Percentiles rank a stretch among this genome's conserved stretches.
These are phyloP conservation scores for Drosophila repleta DNA, from an alignment of 1,140 invertebrate species.

Conservation along the genomic window DNA sequence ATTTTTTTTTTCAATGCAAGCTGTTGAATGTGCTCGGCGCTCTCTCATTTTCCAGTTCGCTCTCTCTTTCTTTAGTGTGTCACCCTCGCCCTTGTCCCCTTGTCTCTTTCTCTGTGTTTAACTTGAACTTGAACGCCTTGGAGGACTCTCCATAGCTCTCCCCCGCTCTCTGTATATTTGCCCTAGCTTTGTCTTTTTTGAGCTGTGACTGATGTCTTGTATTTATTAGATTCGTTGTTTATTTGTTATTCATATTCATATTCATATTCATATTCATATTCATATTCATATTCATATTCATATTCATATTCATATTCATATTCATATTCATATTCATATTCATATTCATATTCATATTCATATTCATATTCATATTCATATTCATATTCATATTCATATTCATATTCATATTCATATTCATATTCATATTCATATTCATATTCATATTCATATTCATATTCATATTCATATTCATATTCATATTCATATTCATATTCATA, in stretches of 20 bases:
- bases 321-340: too few relatives aligned
- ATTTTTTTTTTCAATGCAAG: constrained; percentile 29
- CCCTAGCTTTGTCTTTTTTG: constrained; percentile 7
- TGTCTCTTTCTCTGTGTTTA: constrained; percentile 2
- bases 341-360: too few relatives aligned
- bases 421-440: too few relatives aligned
- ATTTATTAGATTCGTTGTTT: background rate
- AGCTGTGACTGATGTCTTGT: constrained; percentile 37
- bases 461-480: too few relatives aligned
- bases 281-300: too few relatives aligned
- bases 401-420: too few relatives aligned
- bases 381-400: too few relatives aligned
- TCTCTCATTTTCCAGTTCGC: constrained; percentile 2
- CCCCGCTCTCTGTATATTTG: background rate
- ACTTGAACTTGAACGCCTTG: constrained; percentile 48
- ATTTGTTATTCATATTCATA: constrained; percentile 1
- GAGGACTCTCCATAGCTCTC: constrained; percentile 10
- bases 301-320: too few relatives aligned
- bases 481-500: too few relatives aligned
- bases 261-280: too few relatives aligned
- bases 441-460: too few relatives aligned
- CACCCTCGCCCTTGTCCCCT: background rate
- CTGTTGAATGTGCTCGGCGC: constrained; percentile 58
- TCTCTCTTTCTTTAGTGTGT: background rate
- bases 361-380: too few relatives aligned